Base-by-base conservation (phyloP, 2,888 invertebrate genomes). In the Tenthredo mesomela region DNA sequence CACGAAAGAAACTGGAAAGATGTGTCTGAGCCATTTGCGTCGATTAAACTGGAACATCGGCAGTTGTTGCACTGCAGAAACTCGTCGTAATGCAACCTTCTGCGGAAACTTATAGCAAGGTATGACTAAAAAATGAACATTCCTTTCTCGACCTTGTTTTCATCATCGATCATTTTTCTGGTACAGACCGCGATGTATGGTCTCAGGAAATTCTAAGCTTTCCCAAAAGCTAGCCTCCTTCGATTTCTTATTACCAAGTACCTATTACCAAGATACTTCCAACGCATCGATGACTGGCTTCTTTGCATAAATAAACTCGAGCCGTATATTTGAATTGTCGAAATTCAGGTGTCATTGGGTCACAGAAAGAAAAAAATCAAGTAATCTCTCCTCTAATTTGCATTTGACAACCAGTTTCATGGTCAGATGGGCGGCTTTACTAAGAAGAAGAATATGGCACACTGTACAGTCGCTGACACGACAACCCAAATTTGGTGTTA, bases 1-100 rank as follows among this genome's bases (percentile, higher is more conserved):
- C 40, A 43, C n/a, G 40, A 43, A 73, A 73, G 71, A 73, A 73
- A 73, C 71, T 73, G 71, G 43, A 73, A 40, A 43, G 21, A 73
- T 43, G 21, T 73, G n/a, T 73, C 40, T 18, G 70, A 37, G 40
- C 71, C 71, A 73, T 73, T 40, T 43, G 43, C 21, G 71, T 43
- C 71, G 21, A 12, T 43, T 29, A 5, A 73, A 73, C 40, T 73
- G 43, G 71, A 43, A 40, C 71, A 73, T 73, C 71, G 71, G 15
- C 29, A 2, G 18, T 12, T 73, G 71, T 43, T n/a, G 43, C 12
- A 21, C 5, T 33, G 67, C 71, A 6, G 40, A 43, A 71, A 71
- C 71, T 21, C 9, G 40, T 71, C 71, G 71, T 40, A n/a, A 40
- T 43, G 9, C 33, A 43, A 71, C 71, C 40, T 71, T 40, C 21